These are phyloP conservation scores for Litoditis marina DNA, from an alignment of 2,888 invertebrate genomes.

Conservation along the genomic window DNA sequence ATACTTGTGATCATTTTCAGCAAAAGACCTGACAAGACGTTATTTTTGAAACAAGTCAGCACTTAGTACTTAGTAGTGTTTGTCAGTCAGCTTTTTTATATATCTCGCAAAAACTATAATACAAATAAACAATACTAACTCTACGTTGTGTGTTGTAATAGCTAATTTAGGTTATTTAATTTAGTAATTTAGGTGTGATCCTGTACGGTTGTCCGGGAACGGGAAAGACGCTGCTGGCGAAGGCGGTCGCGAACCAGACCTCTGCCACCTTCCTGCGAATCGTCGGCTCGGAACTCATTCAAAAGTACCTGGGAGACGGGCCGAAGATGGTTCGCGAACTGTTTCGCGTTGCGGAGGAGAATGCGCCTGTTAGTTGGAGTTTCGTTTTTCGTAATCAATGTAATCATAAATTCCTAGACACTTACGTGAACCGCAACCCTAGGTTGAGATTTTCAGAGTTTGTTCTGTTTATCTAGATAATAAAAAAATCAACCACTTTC, in stretches of 20 bases:
- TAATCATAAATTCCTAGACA: not conserved
- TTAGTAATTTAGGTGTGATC: constrained; percentile 71
- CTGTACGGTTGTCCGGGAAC: constrained; percentile 96
- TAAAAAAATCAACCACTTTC: no score
- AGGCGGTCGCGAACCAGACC: constrained; percentile 98
- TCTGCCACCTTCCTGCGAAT: constrained; percentile 97
- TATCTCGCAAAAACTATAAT: not conserved
- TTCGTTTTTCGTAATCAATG: no score
- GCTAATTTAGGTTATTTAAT: no score
- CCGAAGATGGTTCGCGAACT: constrained; percentile 95
- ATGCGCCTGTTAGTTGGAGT: constrained; percentile 74
- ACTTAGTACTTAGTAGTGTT: no score
- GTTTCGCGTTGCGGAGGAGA: constrained; percentile 98
- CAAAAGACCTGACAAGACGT: no score
- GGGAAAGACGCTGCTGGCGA: constrained; percentile 93
- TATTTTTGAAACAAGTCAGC: no score
- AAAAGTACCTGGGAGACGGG: constrained; percentile 95
- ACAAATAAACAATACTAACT: no score
- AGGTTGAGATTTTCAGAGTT: no score
- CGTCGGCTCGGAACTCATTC: constrained; percentile 78
- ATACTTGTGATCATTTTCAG: no score
- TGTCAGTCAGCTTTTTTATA: no score
- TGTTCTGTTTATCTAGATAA: not conserved
- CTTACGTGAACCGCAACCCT: not conserved
- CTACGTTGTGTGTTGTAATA: no score